Evolutionary conservation across 2,888 invertebrate genomes (phyloP), one percentile per base, ranked within the genome.

Genomic region (Nebria salina): DNA sequence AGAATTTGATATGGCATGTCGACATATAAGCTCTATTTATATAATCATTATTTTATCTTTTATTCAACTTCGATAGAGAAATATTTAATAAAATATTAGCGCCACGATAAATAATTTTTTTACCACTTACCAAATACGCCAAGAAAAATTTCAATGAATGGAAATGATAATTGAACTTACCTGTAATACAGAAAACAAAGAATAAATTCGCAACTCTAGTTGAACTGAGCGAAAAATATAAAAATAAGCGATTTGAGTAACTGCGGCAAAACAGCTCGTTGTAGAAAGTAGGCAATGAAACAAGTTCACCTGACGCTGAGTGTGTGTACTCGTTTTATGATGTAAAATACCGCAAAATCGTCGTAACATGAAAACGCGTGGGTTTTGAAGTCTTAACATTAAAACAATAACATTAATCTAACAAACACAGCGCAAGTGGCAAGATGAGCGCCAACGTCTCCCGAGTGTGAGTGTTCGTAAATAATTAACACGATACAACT

Each of bases 381-480:
- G 54, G 54, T 54, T 54, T 54, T 54, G 54, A 54, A 54, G 54
- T 54, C 54, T 54, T 54, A 54, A 54, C 54, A 54, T 54, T 54
- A 54, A 54, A 54, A 54, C 54, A 54, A 54, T 54, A 54, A 54
- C 54, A 54, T 54, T 54, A 54, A 54, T 54, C 13, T 54, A 54
- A 13, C 54, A 54, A 54, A 54, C 54, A 54, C 54, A 54, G 11
- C 13, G 54, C 54, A 54, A 54, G 54, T 54, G 54, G 54, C 54
- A 54, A 54, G 54, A 54, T 8, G 34, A 7, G 54, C 54, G 54
- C 11, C 54, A 54, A 2, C 54, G 2, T 54, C 54, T 6, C 11
- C 2, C 54, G 54, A 54, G 54, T 54, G 54, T 54, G 20, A 20
- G 54, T 54, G 54, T 54, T 54, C 4, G 54, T 54, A 54, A 54